phyloP scores from a whole-genome alignment of 2,797 vertebrate species.

The Eulemur mongoz region DNA sequence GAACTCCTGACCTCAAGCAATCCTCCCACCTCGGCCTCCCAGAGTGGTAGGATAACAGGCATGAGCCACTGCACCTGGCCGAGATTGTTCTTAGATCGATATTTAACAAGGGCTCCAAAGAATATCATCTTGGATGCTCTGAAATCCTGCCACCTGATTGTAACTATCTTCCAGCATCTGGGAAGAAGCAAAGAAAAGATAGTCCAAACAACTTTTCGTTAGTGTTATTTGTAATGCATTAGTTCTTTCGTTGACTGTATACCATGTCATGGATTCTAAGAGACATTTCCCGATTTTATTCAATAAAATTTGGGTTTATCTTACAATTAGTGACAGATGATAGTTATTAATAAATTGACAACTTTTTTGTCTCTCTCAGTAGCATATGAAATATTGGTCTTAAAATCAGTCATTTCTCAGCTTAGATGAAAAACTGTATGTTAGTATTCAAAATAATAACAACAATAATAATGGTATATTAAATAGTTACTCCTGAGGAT shows the following conservation, averaged over 20 bases:
- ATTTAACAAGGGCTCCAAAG: conserved; percentile 2
- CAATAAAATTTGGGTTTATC: neutral
- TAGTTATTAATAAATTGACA: neutral
- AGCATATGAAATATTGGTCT: neutral
- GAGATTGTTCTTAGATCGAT: neutral
- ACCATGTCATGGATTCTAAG: neutral
- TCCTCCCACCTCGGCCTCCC: too few relatives aligned
- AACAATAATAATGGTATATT: neutral
- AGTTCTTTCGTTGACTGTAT: neutral
- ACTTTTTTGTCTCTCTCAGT: neutral
- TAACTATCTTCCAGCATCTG: neutral
- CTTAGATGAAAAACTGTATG: conserved; percentile 5
- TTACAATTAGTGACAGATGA: neutral
- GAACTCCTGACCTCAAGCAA: too few relatives aligned
- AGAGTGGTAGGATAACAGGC: too few relatives aligned
- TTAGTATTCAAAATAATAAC: conserved; percentile 8
- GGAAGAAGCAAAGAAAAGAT: neutral
- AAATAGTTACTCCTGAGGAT: neutral
- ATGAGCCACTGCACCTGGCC: too few relatives aligned
- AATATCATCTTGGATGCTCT: neutral
- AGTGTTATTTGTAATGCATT: conserved; percentile 10
- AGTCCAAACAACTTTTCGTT: neutral
- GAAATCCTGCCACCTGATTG: neutral
- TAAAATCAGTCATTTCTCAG: neutral
- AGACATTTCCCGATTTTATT: neutral